Percentiles rank a stretch among this genome's conserved stretches.
Evolutionary conservation across 2,797 vertebrate genomes (phyloP).

Genomic region (Sebastes minor): DNA sequence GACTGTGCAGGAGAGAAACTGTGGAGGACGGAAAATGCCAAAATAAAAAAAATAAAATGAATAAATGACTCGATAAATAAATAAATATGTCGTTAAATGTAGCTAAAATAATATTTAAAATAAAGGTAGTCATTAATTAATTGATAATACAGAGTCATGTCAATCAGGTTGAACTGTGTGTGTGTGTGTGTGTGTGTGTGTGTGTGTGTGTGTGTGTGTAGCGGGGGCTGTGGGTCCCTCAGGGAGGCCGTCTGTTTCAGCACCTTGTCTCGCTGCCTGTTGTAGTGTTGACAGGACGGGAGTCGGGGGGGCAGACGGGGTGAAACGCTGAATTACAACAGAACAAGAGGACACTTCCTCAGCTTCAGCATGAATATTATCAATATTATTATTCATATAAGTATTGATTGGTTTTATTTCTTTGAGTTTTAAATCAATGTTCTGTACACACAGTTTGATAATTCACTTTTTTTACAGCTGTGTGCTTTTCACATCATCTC

Average conservation of each 20-base stretch:
- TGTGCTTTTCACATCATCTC: neutral
- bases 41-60: too few species aligned
- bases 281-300: constrained; percentile 76
- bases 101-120: too few species aligned
- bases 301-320: constrained; percentile 34
- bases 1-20: constrained; percentile 22
- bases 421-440: neutral
- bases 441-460: neutral
- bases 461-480: neutral
- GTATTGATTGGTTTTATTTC: neutral
- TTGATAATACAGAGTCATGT: neutral
- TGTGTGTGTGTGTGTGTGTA: constrained; percentile 17
- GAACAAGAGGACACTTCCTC: constrained; percentile 8
- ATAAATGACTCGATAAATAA: too few species aligned
- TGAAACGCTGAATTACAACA: constrained; percentile 12
- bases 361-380: neutral
- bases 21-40: too few species aligned
- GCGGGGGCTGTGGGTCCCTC: constrained; percentile 50
- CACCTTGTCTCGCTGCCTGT: constrained; percentile 80
- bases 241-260: constrained; percentile 73
- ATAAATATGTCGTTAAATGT: too few species aligned
- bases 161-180: neutral
- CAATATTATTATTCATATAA: neutral
- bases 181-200: neutral
- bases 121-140: too few species aligned